Base-by-base conservation (phyloP, 2,113 vertebrate species). In the Oenanthe oenanthe region DNA sequence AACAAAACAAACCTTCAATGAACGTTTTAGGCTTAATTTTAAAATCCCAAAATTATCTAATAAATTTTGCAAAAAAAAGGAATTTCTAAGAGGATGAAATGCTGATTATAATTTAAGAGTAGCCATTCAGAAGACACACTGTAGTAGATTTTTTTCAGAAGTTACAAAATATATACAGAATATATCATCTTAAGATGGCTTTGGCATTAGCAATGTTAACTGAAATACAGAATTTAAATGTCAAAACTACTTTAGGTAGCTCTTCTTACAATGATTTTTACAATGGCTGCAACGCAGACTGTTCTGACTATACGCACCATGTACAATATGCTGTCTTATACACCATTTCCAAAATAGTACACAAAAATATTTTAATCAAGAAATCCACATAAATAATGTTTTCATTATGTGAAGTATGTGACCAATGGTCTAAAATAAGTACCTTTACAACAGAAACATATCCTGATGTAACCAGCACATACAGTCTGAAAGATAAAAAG, bases 381-480 rank as follows among this genome's bases (percentile, higher is more conserved):
- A 97, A 97, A 97, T 98, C 99, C 97, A 98, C 97, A 98, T 99
- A 99, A 99, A 99, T 99, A 99, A 99, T 90, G 85, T 97, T 94
- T 97, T 93, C 93, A 89, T 97, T 96, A 93, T 96, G 95, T 91
- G 96, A 98, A 97, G 79, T 93, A 97, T 97, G 95, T 98, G 97
- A 98, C 96, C 98, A 97, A 98, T 0, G 32, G 84, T 93, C 98
- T 96, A 97, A 98, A 98, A 98, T 92, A 98, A 98, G 98, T 96
- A 98, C 96, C 97, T 96, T 97, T 97, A 98, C 93, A 98, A 98
- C 96, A 98, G 97, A 98, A 98, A 96, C 61, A 95, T 94, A 97
- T 97, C 97, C 98, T 97, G 98, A 99, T 99, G 98, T 98, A 99
- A 98, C 99, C 98, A 98, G 99, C 98, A 99, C 98, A 99, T 99